Percentiles rank a stretch among this genome's conserved stretches.
Evolutionary conservation across 23 tunicate genomes (phyloP).

Genomic region (Phallusia fumigata): DNA sequence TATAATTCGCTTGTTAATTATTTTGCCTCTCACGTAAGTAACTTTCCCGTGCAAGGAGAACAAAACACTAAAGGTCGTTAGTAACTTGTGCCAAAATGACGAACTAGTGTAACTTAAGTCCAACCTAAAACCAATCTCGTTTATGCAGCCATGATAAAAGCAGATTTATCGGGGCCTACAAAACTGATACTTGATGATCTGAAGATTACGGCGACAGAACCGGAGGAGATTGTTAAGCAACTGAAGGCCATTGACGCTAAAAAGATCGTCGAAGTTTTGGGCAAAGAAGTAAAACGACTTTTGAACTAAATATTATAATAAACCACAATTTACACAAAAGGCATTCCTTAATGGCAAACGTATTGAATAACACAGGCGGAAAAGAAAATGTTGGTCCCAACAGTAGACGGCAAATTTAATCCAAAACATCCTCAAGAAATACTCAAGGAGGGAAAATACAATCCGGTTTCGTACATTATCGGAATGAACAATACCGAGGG

Average conservation of each 20-base stretch:
- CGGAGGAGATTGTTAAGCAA: background rate
- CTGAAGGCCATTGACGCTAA: background rate
- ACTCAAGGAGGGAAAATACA: background rate
- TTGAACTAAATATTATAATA: background rate
- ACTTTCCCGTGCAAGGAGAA: too few species aligned
- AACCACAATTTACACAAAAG: too few species aligned
- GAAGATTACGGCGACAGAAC: conserved; percentile 3
- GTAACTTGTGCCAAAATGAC: too few species aligned
- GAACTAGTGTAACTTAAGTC: too few species aligned
- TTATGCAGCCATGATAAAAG: background rate
- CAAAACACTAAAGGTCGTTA: too few species aligned
- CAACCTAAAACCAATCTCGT: background rate
- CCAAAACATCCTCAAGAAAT: background rate
- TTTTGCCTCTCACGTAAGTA: too few species aligned
- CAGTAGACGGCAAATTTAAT: background rate
- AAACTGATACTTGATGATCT: background rate
- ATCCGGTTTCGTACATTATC: background rate
- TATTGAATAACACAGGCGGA: background rate
- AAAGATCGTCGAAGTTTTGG: background rate
- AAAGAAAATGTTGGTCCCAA: background rate
- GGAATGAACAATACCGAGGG: conserved; percentile 16
- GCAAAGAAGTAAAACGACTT: background rate
- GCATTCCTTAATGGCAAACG: too few species aligned
- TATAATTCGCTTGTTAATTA: too few species aligned
- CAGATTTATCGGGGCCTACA: background rate